Evolutionary conservation across 2,797 vertebrate genomes (phyloP).

Genomic region (Diplodus sargus): DNA sequence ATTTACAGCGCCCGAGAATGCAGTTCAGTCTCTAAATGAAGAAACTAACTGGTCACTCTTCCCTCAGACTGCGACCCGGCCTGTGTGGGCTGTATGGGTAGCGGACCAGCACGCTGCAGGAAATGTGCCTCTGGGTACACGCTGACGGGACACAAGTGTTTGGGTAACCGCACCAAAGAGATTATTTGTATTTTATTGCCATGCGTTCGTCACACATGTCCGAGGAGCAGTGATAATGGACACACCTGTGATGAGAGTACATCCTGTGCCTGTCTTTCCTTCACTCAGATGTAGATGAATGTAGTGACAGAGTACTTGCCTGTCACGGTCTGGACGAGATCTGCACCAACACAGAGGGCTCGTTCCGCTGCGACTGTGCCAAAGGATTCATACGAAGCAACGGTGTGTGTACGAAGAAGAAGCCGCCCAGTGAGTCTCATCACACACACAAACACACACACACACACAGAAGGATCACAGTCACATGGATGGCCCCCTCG

Average conservation of each 20-base stretch:
- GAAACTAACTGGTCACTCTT: background rate
- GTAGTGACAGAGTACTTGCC: constrained; percentile 84
- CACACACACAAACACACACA: background rate
- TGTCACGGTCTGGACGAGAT: constrained; percentile 89
- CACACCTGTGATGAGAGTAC: background rate
- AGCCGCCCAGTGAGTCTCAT: constrained; percentile 81
- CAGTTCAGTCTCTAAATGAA: constrained; percentile 6
- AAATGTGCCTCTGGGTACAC: constrained; percentile 92
- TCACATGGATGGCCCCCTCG: background rate
- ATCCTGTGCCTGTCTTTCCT: background rate
- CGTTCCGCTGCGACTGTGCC: constrained; percentile 90
- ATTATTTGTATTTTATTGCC: background rate
- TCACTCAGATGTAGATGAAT: constrained; percentile 90
- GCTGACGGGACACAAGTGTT: constrained; percentile 90
- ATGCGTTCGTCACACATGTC: background rate
- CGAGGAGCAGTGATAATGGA: background rate
- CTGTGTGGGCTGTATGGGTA: constrained; percentile 94
- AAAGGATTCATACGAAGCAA: constrained; percentile 83
- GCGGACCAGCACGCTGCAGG: constrained; percentile 91
- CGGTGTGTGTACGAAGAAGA: constrained; percentile 85
- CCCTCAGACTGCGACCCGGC: constrained; percentile 90
- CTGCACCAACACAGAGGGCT: constrained; percentile 90
- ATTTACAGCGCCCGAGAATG: background rate
- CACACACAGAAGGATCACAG: background rate
- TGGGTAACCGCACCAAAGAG: constrained; percentile 82